Percentiles rank a stretch among this genome's conserved stretches.
Conservation (phyloP, 2,888 invertebrate genomes). For the Yponomeuta evonymella region DNA sequence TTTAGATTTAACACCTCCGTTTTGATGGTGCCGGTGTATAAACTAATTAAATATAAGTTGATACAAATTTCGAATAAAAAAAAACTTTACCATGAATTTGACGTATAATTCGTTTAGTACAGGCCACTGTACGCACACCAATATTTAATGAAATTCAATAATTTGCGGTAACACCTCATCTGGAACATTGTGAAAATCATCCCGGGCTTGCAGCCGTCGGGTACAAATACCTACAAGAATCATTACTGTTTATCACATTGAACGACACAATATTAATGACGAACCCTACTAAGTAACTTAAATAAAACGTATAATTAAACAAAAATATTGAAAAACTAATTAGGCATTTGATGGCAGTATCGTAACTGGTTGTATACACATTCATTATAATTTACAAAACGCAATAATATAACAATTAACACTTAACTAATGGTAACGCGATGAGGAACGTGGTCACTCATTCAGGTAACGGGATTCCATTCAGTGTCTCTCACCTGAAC, state of each 20-base stretch:
- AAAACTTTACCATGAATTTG: constrained; percentile 62
- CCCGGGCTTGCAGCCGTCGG: too few relatives aligned
- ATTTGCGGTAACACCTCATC: constrained; percentile 2
- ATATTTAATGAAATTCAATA: not conserved
- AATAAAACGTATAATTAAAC: constrained; percentile 48
- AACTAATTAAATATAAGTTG: constrained; percentile 66
- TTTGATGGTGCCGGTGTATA: constrained; percentile 57
- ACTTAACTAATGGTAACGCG: constrained; percentile 74
- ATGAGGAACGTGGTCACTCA: constrained; percentile 72
- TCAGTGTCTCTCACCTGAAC: not conserved
- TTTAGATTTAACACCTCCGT: constrained; percentile 72
- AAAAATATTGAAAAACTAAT: constrained; percentile 60
- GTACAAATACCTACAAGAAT: not conserved
- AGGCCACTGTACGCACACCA: not conserved
- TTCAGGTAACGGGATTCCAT: constrained; percentile 63
- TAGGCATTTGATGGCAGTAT: constrained; percentile 76
- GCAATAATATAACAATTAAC: constrained; percentile 50
- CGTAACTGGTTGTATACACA: constrained; percentile 70
- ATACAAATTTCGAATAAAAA: constrained; percentile 57
- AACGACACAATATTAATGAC: constrained; percentile 65
- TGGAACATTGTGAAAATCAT: not conserved
- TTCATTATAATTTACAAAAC: constrained; percentile 67
- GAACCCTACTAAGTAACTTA: constrained; percentile 47
- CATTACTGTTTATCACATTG: constrained; percentile 69
- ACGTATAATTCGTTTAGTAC: constrained; percentile 31